These are phyloP conservation scores for Anthrax anthrax DNA, from an alignment of 2,888 invertebrate genomes.

Conservation along the genomic window DNA sequence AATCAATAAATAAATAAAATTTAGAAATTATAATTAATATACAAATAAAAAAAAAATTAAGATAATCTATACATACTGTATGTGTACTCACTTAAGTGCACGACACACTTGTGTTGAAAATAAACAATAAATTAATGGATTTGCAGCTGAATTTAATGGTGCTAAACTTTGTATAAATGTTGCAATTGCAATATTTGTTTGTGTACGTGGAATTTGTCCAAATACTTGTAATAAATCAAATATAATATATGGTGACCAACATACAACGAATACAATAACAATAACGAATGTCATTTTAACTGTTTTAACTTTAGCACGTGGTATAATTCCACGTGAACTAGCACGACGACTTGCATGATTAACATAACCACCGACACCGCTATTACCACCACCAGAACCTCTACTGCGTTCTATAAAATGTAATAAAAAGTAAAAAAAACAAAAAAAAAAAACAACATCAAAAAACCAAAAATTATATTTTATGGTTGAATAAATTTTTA, in stretches of 20 bases:
- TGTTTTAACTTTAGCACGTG: slow-evolving; percentile 90
- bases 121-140: slow-evolving; percentile 86
- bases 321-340: slow-evolving; percentile 84
- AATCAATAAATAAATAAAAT: too few species aligned
- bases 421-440: background rate
- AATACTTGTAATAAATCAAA: slow-evolving; percentile 85
- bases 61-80: too few species aligned
- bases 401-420: background rate
- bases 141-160: slow-evolving; percentile 84
- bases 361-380: background rate
- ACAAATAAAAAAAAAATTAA: too few species aligned
- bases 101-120: slow-evolving; percentile 82
- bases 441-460: background rate
- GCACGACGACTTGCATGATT: slow-evolving; percentile 53
- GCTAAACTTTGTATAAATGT: slow-evolving; percentile 85
- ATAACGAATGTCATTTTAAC: slow-evolving; percentile 97
- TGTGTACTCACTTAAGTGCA: slow-evolving; percentile 55
- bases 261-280: slow-evolving; percentile 83
- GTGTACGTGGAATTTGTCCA: slow-evolving; percentile 62
- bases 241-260: slow-evolving; percentile 91
- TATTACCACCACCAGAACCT: background rate
- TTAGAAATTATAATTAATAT: too few species aligned
- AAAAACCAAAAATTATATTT: too few species aligned
- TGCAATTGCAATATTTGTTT: slow-evolving; percentile 68
- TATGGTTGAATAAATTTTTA: too few species aligned